These are phyloP conservation scores for Larimichthys crocea DNA, from an alignment of 2,113 vertebrate species.

Conservation along the genomic window DNA sequence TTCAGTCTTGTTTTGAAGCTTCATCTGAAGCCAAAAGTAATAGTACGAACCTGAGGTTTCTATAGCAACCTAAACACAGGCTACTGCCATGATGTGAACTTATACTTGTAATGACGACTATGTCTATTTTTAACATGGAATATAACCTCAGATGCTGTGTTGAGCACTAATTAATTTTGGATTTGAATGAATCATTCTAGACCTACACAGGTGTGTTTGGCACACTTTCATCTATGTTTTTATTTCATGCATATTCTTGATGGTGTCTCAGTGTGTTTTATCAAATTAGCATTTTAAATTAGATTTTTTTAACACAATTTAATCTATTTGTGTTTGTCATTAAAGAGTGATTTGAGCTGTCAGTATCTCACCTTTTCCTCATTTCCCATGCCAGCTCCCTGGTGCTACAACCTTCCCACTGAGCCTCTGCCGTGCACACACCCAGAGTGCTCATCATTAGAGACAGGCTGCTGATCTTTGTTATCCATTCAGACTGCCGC, in stretches of 20 bases:
- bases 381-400: conserved; percentile 54
- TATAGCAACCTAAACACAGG: conserved; percentile 82
- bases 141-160: conserved; percentile 41
- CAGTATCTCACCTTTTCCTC: conserved; percentile 61
- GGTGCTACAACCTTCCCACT: conserved; percentile 48
- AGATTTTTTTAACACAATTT: not conserved
- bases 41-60: conserved; percentile 81
- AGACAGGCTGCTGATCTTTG: conserved; percentile 73
- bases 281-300: not conserved
- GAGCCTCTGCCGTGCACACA: conserved; percentile 33
- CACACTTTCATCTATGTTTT: not conserved
- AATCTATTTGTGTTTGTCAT: conserved; percentile 25
- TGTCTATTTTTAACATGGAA: conserved; percentile 73
- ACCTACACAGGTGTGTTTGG: not conserved
- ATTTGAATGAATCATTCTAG: conserved; percentile 1
- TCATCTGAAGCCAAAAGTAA: conserved; percentile 75
- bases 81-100: conserved; percentile 72
- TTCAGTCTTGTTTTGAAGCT: conserved; percentile 55
- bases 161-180: conserved; percentile 27
- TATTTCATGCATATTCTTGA: not conserved
- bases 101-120: conserved; percentile 57
- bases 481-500: conserved; percentile 64
- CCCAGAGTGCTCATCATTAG: conserved; percentile 70
- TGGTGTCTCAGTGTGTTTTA: not conserved
- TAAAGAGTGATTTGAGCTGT: conserved; percentile 46